These are phyloP conservation scores for Drosophila testacea DNA, from an alignment of 2,888 invertebrate species.

Conservation along the genomic window DNA sequence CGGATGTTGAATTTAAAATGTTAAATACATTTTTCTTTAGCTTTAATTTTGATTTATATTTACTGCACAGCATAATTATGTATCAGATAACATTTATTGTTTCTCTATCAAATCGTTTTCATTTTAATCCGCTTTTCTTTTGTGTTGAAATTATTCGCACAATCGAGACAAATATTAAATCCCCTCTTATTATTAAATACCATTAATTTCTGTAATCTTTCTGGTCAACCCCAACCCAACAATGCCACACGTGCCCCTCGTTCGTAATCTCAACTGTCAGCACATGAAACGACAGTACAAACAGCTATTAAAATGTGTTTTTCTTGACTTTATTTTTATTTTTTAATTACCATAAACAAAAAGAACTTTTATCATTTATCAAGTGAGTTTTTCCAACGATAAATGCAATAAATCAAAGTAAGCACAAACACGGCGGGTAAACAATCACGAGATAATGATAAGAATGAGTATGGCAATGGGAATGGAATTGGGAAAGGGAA, in stretches of 20 bases:
- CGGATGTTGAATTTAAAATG: neutral
- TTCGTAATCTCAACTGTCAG: conserved; percentile 57
- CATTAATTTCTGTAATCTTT: conserved; percentile 18
- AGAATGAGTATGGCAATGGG: conserved; percentile 18
- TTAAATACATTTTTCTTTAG: neutral
- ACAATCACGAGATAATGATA: conserved; percentile 53
- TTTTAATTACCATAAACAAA: conserved; percentile 74
- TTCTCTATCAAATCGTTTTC: neutral
- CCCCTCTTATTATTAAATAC: conserved; percentile 6
- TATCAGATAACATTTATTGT: neutral
- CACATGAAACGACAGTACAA: conserved; percentile 26
- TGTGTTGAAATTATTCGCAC: neutral
- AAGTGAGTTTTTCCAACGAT: conserved; percentile 47
- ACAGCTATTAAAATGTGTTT: conserved; percentile 37
- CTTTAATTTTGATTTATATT: neutral
- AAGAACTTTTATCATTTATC: conserved; percentile 77
- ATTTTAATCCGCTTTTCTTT: conserved; percentile 4
- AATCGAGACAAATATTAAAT: neutral
- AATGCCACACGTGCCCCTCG: conserved; percentile 5
- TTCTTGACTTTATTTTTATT: conserved; percentile 60
- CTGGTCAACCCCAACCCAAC: conserved; percentile 7
- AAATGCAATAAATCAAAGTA: conserved; percentile 73
- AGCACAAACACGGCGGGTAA: conserved; percentile 52
- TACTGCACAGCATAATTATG: neutral
- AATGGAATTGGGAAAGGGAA: neutral